A percentile compares a stretch with the other conserved stretches of the same genome.
Conservation (phyloP, 2,888 invertebrate genomes). For the Lochmaea crataegi region DNA sequence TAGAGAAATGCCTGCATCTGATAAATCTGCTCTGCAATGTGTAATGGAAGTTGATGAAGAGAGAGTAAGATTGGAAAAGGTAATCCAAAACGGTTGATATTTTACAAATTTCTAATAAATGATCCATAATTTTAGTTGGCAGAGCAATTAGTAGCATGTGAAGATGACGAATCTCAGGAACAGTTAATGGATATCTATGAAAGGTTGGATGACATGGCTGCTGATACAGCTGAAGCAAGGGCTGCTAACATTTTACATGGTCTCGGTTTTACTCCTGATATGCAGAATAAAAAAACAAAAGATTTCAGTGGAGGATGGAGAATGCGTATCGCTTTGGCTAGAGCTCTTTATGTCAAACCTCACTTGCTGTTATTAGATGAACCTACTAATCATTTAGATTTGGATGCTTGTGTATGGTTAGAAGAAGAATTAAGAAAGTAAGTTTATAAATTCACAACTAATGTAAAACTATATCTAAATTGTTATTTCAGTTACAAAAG, state of each 20-base stretch:
- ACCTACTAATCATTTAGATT: constrained; percentile 95
- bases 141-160: constrained; percentile 86
- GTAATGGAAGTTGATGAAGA: constrained; percentile 99
- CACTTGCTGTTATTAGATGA: constrained; percentile 96
- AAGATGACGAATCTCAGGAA: constrained; percentile 88
- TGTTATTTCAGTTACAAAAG: constrained; percentile 82
- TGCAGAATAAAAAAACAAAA: constrained; percentile 88
- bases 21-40: constrained; percentile 93
- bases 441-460: constrained; percentile 49
- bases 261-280: constrained; percentile 90
- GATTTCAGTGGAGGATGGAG: constrained; percentile 97
- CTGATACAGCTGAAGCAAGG: constrained; percentile 93
- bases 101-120: not conserved
- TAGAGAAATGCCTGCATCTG: constrained; percentile 98
- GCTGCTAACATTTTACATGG: constrained; percentile 96
- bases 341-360: constrained; percentile 97
- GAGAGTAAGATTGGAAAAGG: constrained; percentile 78
- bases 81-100: constrained; percentile 64
- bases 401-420: constrained; percentile 99
- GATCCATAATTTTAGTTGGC: constrained; percentile 71
- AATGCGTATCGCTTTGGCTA: constrained; percentile 97
- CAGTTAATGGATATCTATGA: constrained; percentile 98
- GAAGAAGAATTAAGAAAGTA: constrained; percentile 96
- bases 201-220: constrained; percentile 94
- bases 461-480: not conserved